These are phyloP conservation scores for Lepus timidus DNA, from an alignment of 2,113 vertebrate genomes.

Conservation along the genomic window DNA sequence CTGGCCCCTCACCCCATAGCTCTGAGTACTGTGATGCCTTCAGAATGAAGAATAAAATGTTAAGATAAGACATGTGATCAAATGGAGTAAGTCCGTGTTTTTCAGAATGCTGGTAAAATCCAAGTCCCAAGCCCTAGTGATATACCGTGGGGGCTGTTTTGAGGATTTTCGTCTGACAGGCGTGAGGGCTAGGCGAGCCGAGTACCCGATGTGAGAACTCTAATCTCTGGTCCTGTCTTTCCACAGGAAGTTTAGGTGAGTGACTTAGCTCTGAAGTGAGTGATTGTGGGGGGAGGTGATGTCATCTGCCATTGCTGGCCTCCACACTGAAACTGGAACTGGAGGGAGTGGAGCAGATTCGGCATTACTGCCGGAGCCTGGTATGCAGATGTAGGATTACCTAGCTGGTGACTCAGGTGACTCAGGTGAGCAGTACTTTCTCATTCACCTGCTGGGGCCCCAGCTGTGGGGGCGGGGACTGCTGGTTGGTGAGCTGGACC, in stretches of 20 bases:
- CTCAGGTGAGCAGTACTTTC: neutral
- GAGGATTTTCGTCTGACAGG: neutral
- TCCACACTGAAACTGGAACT: slow-evolving; percentile 51
- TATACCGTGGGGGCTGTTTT: neutral
- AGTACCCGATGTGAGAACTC: neutral
- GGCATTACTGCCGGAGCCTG: slow-evolving; percentile 9
- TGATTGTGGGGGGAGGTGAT: neutral
- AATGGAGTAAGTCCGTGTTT: slow-evolving; percentile 5
- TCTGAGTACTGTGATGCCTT: neutral
- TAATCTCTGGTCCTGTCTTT: slow-evolving; percentile 41
- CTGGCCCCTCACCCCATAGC: neutral
- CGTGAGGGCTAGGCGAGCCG: neutral
- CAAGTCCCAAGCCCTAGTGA: neutral
- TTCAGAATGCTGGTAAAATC: slow-evolving; percentile 24
- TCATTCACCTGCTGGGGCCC: neutral
- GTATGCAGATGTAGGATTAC: neutral
- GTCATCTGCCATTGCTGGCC: neutral
- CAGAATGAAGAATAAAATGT: slow-evolving; percentile 36
- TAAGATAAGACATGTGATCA: slow-evolving; percentile 19
- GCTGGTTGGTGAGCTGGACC: neutral
- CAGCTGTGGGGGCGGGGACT: neutral
- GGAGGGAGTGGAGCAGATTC: slow-evolving; percentile 59
- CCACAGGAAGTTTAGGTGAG: slow-evolving; percentile 2
- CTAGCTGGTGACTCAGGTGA: neutral
- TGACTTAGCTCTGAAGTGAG: neutral